These are phyloP conservation scores for Sesia apiformis DNA, from an alignment of 2,888 invertebrate species.

Conservation along the genomic window DNA sequence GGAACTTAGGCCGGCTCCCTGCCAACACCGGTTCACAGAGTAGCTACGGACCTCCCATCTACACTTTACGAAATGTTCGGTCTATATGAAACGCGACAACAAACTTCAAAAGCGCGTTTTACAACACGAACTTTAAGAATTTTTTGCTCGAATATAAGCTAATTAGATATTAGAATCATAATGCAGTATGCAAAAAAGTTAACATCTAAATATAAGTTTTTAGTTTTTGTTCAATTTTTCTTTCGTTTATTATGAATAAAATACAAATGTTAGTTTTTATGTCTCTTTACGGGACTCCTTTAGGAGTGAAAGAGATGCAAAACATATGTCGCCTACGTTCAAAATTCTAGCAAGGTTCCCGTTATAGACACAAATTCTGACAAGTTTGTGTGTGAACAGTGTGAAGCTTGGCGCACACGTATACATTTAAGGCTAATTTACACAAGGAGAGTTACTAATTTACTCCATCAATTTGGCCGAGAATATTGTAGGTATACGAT, in stretches of 20 bases:
- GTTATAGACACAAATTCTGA: too few species aligned
- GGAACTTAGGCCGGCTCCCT: slow-evolving; percentile 60
- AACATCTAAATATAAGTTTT: not conserved
- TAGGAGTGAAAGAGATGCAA: slow-evolving; percentile 5
- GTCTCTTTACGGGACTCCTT: slow-evolving; percentile 3
- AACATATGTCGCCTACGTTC: too few species aligned
- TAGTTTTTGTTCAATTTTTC: not conserved
- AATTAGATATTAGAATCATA: not conserved
- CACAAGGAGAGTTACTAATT: too few species aligned
- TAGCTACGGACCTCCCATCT: slow-evolving; percentile 64
- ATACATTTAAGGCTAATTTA: too few species aligned
- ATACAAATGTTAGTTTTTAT: slow-evolving; percentile 1
- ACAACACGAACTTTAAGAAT: slow-evolving; percentile 24
- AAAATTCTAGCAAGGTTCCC: too few species aligned
- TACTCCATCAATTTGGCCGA: too few species aligned
- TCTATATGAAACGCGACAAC: not conserved
- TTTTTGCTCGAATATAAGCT: slow-evolving; percentile 6
- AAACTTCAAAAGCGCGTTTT: slow-evolving; percentile 48
- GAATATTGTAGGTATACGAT: too few species aligned
- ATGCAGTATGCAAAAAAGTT: not conserved
- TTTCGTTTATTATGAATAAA: not conserved
- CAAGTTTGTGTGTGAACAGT: too few species aligned
- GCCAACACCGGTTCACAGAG: slow-evolving; percentile 60
- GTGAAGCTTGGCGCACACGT: too few species aligned
- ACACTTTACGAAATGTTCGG: not conserved